Evolutionary conservation across 2,113 vertebrate genomes (phyloP), one percentile per base, ranked within the genome.

Genomic region (Lampris megalopsis): DNA sequence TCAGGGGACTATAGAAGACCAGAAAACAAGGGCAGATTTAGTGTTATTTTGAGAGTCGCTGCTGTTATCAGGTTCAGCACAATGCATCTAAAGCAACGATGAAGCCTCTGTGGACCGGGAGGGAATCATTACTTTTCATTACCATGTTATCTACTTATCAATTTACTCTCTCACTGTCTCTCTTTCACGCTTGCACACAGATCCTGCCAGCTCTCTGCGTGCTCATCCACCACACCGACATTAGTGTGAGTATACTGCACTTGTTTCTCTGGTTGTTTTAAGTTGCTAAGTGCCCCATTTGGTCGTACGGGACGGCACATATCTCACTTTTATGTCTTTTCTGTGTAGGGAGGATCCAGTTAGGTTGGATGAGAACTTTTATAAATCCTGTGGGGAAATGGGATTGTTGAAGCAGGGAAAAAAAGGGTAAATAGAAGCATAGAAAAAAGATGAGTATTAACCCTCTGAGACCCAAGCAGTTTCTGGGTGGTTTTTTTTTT

Each of bases 161-260:
- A 62, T 50, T 53, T 3, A 24, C 10, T n/a, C 24, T 35, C 36
- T 36, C 59, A 11, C 10, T 24, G 13, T 5, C 2, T n/a, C 4
- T 42, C 11, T 68, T 13, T 48, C 5, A 53, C 37, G 81, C 73
- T 41, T 63, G 75, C 78, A 67, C 72, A 43, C 85, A 99, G 98
- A 99, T 99, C 85, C 94, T 99, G 79, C 98, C 98, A 35, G 98
- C 98, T 3, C 96, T 99, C 77, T 98, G 97, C 47, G 96, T 99
- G 71, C 89, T 99, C 89, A 99, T 99, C 89, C 98, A 99, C 90
- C 98, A 99, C 94, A 99, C 97, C 53, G 98, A 99, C 77, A 97
- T 99, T 92, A 99, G 98, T 92, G 98, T 99, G 85, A 99, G 98
- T 98, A 92, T 1, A 37, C 60, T 11, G 38, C 38, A 4, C 9